Percentiles rank a stretch among this genome's conserved stretches.
phyloP scores from a whole-genome alignment of 1,140 invertebrate genomes.

The Bombus confusus region DNA sequence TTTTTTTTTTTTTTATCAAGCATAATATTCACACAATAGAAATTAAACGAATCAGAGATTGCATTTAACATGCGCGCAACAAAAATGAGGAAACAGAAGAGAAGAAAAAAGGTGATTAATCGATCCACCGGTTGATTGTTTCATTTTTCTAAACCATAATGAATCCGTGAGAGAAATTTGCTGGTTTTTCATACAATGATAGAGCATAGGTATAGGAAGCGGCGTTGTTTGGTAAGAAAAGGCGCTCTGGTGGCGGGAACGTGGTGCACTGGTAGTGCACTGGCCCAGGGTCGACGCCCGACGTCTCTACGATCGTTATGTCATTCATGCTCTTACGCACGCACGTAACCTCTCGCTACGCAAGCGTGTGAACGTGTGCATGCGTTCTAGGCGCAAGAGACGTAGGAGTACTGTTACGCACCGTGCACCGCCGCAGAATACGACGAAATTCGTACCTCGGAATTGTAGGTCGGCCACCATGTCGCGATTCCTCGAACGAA shows the following conservation, averaged over 20 bases:
- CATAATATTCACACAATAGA: not conserved
- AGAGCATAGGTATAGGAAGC: conserved; percentile 14
- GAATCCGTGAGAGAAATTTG: not conserved
- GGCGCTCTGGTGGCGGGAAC: conserved; percentile 27
- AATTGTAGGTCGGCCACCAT: conserved; percentile 33
- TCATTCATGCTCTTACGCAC: conserved; percentile 78
- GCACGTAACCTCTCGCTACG: conserved; percentile 65
- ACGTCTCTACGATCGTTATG: conserved; percentile 74
- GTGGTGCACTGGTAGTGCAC: conserved; percentile 44
- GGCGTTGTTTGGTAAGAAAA: conserved; percentile 23
- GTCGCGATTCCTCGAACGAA: not conserved
- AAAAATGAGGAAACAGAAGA: not conserved
- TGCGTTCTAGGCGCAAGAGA: conserved; percentile 65
- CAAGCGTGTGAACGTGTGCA: conserved; percentile 61
- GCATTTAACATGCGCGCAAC: not conserved
- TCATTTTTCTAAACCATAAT: not conserved
- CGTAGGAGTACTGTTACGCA: conserved; percentile 77
- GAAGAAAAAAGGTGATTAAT: not conserved
- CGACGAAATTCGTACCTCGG: conserved; percentile 50
- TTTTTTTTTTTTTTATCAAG: too few species aligned
- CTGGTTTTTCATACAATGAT: not conserved
- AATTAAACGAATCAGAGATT: not conserved
- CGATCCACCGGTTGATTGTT: not conserved
- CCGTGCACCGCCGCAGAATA: conserved; percentile 38
- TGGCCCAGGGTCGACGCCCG: conserved; percentile 76